phyloP scores from a whole-genome alignment of 2,113 vertebrate genomes.

The Neomonachus schauinslandi region DNA sequence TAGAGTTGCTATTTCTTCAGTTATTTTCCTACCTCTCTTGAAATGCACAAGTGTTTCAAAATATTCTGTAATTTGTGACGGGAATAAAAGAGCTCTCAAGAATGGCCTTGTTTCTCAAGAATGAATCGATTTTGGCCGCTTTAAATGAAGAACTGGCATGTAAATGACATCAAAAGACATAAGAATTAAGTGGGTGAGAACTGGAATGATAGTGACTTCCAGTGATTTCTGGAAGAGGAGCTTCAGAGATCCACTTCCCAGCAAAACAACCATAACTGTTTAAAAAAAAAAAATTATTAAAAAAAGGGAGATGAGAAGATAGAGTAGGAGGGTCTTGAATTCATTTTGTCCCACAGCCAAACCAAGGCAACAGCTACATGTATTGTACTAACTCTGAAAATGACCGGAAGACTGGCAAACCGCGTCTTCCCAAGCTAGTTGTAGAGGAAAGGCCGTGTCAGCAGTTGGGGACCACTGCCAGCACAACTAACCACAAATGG shows the following conservation, averaged over 20 bases:
- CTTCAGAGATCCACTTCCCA: neutral
- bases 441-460: neutral
- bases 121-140: neutral
- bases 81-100: neutral
- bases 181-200: neutral
- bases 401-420: neutral
- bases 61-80: neutral
- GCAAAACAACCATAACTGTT: neutral
- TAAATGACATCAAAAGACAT: neutral
- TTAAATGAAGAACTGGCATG: neutral
- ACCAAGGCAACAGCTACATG: neutral
- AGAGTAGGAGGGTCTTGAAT: neutral
- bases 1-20: neutral
- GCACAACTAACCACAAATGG: neutral
- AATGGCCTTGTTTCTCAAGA: neutral
- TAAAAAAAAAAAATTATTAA: neutral
- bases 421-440: neutral
- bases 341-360: neutral
- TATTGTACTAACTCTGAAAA: neutral
- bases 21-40: neutral
- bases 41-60: neutral
- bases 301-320: neutral
- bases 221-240: neutral
- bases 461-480: neutral
- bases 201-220: neutral